A percentile compares a stretch with the other conserved stretches of the same genome.
phyloP scores from a whole-genome alignment of 1,140 invertebrate genomes.

The Onthophagus taurus region DNA sequence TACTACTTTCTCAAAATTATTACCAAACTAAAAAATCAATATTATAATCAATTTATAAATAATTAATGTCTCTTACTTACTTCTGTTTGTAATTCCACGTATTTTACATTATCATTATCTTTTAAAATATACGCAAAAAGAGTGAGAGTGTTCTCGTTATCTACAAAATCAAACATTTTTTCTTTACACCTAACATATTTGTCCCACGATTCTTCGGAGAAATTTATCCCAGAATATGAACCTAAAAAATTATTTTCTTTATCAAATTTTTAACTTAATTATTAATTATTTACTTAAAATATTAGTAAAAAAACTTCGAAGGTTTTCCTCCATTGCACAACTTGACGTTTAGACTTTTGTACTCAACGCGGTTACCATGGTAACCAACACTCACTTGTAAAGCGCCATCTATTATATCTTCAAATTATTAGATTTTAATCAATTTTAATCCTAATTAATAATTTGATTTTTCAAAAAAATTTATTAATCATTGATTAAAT shows the following conservation, averaged over 20 bases:
- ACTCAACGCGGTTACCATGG: neutral
- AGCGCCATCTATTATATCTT: too few relatives aligned
- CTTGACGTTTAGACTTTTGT: neutral
- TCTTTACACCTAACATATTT: constrained; percentile 19
- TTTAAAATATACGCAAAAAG: constrained; percentile 22
- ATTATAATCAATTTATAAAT: constrained; percentile 3
- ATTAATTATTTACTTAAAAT: constrained; percentile 17
- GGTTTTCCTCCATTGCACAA: constrained; percentile 15
- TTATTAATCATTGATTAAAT: too few relatives aligned
- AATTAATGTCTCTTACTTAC: constrained; percentile 1
- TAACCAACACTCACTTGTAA: too few relatives aligned
- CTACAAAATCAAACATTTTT: constrained; percentile 22
- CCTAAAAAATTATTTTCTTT: constrained; percentile 14
- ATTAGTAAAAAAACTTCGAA: constrained; percentile 19
- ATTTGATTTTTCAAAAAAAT: too few relatives aligned
- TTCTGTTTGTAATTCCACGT: constrained; percentile 18
- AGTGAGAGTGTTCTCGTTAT: constrained; percentile 18
- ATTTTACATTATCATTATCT: constrained; percentile 18
- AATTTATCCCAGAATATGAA: constrained; percentile 21
- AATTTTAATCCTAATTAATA: too few relatives aligned
- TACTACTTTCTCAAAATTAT: constrained; percentile 14
- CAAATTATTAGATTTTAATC: too few relatives aligned
- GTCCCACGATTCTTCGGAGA: constrained; percentile 23
- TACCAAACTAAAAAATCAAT: constrained; percentile 4
- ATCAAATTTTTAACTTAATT: neutral